Evolutionary conservation across 1,140 invertebrate species (phyloP).

Genomic region (Hylaeus volcanicus): DNA sequence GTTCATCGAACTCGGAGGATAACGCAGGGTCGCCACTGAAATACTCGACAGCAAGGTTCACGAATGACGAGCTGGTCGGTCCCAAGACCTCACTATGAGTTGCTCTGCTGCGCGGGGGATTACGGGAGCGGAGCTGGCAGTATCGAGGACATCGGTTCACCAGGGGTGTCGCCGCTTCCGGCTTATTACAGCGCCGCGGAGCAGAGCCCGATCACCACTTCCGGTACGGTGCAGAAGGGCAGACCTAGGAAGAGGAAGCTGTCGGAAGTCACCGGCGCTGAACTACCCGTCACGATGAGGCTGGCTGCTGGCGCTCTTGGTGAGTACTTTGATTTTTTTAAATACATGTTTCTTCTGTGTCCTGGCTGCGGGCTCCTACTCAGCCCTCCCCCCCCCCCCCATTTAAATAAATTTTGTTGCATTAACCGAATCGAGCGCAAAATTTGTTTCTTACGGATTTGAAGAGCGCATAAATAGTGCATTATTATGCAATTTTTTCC

Average conservation of each 20-base stretch:
- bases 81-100: conserved; percentile 85
- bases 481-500: too few species aligned
- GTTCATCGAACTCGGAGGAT: conserved; percentile 63
- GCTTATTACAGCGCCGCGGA: conserved; percentile 81
- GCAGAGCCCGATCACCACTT: conserved; percentile 78
- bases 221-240: conserved; percentile 86
- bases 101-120: conserved; percentile 82
- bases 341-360: too few species aligned
- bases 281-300: conserved; percentile 85
- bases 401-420: too few species aligned
- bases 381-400: too few species aligned
- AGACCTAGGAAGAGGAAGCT: conserved; percentile 91
- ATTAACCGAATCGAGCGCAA: too few species aligned
- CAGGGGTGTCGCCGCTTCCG: conserved; percentile 83
- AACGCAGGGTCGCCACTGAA: conserved; percentile 64
- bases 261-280: conserved; percentile 81
- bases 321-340: conserved; percentile 75
- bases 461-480: too few species aligned
- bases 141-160: conserved; percentile 82
- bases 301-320: conserved; percentile 86
- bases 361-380: too few species aligned
- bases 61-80: conserved; percentile 67
- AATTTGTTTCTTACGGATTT: too few species aligned
- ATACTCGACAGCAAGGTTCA: conserved; percentile 69
- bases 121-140: conserved; percentile 82